These are phyloP conservation scores for Avahi laniger DNA, from an alignment of 2,797 vertebrate genomes.

Conservation along the genomic window DNA sequence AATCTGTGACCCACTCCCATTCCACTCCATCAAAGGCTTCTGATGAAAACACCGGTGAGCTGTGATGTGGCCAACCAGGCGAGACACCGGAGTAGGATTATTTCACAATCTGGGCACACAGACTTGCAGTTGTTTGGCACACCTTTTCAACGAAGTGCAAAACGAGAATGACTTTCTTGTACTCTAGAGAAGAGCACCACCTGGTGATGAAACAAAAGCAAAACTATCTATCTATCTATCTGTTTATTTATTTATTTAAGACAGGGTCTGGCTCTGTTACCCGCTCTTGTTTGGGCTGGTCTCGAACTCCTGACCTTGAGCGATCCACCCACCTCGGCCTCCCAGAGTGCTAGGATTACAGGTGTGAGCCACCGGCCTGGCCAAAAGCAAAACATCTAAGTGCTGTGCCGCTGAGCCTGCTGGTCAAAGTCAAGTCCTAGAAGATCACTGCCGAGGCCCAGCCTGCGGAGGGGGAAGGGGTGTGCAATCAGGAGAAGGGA, in stretches of 20 bases:
- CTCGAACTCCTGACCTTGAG: no score
- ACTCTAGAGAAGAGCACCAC: background rate
- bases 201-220: background rate
- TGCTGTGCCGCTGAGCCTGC: background rate
- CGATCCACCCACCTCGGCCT: no score
- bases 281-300: no score
- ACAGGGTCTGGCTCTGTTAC: no score
- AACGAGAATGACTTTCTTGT: background rate
- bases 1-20: background rate
- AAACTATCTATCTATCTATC: no score
- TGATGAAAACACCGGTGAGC: background rate
- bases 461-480: background rate
- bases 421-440: background rate
- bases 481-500: background rate
- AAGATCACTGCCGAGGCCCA: background rate
- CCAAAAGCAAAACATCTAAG: background rate
- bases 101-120: background rate
- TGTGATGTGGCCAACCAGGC: background rate
- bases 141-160: background rate
- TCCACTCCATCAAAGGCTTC: background rate
- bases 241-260: no score
- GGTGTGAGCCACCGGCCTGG: no score
- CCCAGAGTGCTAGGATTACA: no score
- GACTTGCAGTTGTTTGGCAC: background rate
- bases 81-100: background rate